These are phyloP conservation scores for Paramisgurnus dabryanus DNA, from an alignment of 2,113 vertebrate genomes.

Conservation along the genomic window DNA sequence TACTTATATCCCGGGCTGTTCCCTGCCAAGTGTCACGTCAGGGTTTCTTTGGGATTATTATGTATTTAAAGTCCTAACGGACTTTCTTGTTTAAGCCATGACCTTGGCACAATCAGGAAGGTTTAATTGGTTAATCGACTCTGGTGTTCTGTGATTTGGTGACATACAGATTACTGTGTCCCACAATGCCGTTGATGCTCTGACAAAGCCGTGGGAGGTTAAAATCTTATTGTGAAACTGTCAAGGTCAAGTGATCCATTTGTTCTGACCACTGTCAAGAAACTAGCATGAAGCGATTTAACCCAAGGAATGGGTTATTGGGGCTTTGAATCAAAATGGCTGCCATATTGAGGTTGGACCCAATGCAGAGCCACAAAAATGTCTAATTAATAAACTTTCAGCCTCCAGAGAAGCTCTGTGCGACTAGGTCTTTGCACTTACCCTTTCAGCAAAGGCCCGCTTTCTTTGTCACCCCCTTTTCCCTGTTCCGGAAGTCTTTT, in stretches of 20 bases:
- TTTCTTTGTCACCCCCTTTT: slow-evolving; percentile 10
- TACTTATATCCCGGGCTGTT: neutral
- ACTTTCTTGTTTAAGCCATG: neutral
- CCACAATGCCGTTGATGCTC: neutral
- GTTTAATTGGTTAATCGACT: slow-evolving; percentile 63
- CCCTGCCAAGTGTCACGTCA: slow-evolving; percentile 34
- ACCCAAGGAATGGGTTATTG: neutral
- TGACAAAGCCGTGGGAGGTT: neutral
- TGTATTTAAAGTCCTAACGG: slow-evolving; percentile 44
- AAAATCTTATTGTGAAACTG: slow-evolving; percentile 4
- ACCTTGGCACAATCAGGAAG: neutral
- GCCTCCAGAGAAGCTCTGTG: slow-evolving; percentile 5
- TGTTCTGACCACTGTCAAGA: neutral
- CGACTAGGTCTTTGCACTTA: slow-evolving; percentile 10
- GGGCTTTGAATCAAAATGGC: slow-evolving; percentile 8
- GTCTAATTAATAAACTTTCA: slow-evolving; percentile 25
- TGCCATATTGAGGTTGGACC: neutral
- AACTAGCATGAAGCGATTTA: neutral
- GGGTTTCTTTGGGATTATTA: slow-evolving; percentile 36
- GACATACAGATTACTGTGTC: neutral
- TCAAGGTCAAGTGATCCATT: slow-evolving; percentile 6
- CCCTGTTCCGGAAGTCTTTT: slow-evolving; percentile 43
- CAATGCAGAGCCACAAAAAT: slow-evolving; percentile 1
- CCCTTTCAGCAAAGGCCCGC: slow-evolving; percentile 33
- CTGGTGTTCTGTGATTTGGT: slow-evolving; percentile 30